Conservation (phyloP, 2,797 vertebrate species). For the Halcyon chelicuti region DNA sequence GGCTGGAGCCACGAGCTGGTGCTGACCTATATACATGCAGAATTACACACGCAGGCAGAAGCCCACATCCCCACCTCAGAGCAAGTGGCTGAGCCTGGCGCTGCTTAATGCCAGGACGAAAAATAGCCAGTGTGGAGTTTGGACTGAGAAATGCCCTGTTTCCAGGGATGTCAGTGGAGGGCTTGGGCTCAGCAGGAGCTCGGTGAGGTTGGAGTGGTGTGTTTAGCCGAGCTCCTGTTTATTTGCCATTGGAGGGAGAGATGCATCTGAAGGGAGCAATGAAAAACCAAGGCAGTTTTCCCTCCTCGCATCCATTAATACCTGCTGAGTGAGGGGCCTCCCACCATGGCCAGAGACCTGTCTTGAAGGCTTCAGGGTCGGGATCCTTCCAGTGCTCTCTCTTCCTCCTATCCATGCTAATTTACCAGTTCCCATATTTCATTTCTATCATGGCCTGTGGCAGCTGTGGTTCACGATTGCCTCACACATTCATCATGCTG, state of each 20-base stretch:
- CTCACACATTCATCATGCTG: not conserved
- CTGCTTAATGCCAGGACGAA: not conserved
- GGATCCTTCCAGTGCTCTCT: not conserved
- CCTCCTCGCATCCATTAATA: not conserved
- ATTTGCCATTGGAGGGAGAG: slow-evolving; percentile 35
- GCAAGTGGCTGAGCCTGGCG: not conserved
- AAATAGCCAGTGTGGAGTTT: not conserved
- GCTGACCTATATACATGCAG: slow-evolving; percentile 35
- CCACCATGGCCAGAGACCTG: accelerated
- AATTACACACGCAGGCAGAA: not conserved
- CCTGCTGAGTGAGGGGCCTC: not conserved
- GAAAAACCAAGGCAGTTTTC: not conserved
- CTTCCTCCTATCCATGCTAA: not conserved
- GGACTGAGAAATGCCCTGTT: not conserved
- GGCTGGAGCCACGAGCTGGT: not conserved
- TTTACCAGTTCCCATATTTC: not conserved
- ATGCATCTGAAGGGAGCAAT: not conserved
- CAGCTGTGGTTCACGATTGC: not conserved
- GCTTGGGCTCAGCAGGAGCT: not conserved
- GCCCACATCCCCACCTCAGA: not conserved
- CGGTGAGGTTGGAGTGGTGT: not conserved
- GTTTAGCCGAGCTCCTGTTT: slow-evolving; percentile 45
- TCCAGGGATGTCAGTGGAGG: not conserved
- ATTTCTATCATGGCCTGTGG: not conserved
- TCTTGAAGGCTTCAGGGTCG: not conserved